Evolutionary conservation across 2,888 invertebrate genomes (phyloP), one percentile per base, ranked within the genome.

Genomic region (Lacanobia wlatinum): DNA sequence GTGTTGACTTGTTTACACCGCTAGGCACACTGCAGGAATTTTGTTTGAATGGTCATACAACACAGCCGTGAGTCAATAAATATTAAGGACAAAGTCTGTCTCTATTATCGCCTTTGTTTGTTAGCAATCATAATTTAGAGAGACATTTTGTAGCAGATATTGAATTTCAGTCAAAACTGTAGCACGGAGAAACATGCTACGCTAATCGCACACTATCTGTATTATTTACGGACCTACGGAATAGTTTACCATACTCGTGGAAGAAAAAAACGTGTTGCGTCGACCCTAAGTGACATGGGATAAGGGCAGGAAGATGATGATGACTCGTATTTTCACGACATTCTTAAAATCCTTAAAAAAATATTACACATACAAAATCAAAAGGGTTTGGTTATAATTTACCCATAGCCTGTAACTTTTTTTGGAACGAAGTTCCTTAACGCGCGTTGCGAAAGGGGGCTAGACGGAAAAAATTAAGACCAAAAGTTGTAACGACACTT

Each of bases 1-100:
- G 80, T 88, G 85, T 86, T 87, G 89, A 87, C 86, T 87, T 90
- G 89, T 91, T 88, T 88, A 89, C 86, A 84, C 74, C 75, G 83
- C 85, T 82, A 79, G 85, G 85, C 87, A 83, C 80, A 74, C 83
- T 85, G 84, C 80, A 80, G 80, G 76, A 78, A 84, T 87, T 88
- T 82, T 80, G 84, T 83, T 85, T 76, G 78, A 75, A 73, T 85
- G 76, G 73, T 64, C 75, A 84, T 74, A 78, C 64, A 78, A 70
- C 72, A 71, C 58, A 66, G 60, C 43, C 59, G 18, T 46, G n/a
- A 69, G 63, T 62, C 71, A 73, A 73, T 83, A 82, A 84, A 79
- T 84, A 79, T 76, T 63, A 67, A 48, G 34, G 50, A 66, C 59
- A 66, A 62, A 50, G 62, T 64, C 70, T 72, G 58, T 71, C 43